Evolutionary conservation across 2,113 vertebrate genomes (phyloP).

Genomic region (Nyctereutes procyonoides): DNA sequence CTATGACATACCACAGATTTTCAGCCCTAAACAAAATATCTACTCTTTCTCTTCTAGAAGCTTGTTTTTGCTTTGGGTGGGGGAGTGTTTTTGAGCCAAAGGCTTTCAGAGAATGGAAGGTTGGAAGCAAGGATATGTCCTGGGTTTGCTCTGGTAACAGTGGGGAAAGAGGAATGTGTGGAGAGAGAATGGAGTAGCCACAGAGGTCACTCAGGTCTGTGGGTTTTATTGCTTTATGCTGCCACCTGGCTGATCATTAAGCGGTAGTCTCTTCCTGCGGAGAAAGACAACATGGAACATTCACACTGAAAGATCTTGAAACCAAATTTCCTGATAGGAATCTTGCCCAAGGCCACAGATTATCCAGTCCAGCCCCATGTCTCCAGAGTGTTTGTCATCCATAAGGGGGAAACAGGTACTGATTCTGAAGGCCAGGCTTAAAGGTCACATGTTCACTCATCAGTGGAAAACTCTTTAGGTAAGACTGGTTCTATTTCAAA

Average conservation of each 20-base stretch:
- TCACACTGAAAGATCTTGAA: neutral
- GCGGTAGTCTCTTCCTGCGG: neutral
- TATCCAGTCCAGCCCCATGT: neutral
- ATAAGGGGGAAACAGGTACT: neutral
- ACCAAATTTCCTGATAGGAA: neutral
- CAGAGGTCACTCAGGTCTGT: rapidly evolving
- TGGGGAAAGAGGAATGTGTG: too few species aligned
- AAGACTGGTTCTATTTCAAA: neutral
- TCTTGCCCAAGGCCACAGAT: neutral
- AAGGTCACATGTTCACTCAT: neutral
- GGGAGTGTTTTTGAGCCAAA: neutral
- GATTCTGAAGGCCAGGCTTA: neutral
- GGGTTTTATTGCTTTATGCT: conserved; percentile 53
- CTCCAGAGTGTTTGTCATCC: neutral
- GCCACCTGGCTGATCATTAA: conserved; percentile 65
- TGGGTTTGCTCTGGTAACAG: neutral
- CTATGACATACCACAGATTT: neutral
- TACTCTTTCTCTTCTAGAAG: neutral
- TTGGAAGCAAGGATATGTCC: neutral
- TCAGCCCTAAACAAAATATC: neutral
- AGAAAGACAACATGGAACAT: neutral
- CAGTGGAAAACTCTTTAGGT: neutral
- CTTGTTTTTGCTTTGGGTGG: neutral
- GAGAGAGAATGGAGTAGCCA: neutral
- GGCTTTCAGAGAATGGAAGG: neutral